Percentiles rank a stretch among this genome's conserved stretches.
Evolutionary conservation across 2,797 vertebrate species (phyloP).

Genomic region (Cirrhinus molitorella): DNA sequence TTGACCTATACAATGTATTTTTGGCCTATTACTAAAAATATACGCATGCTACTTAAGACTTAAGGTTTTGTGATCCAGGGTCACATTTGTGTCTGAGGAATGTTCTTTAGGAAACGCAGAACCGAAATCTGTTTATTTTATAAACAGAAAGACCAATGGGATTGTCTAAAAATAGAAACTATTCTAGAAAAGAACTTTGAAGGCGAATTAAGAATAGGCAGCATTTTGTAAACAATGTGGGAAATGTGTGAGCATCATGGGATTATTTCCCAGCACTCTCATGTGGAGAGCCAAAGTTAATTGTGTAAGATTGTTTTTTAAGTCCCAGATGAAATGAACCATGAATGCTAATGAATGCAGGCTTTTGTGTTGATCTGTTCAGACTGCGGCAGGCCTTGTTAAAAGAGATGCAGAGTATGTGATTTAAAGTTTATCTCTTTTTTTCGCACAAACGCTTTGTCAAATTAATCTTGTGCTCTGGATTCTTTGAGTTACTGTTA

Average conservation of each 20-base stretch:
- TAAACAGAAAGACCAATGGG: constrained; percentile 1
- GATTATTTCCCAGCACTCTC: constrained; percentile 34
- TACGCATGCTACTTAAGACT: too few species aligned
- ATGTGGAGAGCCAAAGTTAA: constrained; percentile 27
- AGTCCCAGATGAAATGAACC: constrained; percentile 63
- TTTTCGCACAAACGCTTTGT: not conserved
- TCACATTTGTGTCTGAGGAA: not conserved
- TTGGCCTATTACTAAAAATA: too few species aligned
- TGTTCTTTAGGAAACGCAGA: constrained; percentile 12
- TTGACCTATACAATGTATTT: too few species aligned
- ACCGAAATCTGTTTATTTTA: constrained; percentile 21
- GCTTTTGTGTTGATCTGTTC: constrained; percentile 66
- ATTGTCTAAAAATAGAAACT: constrained; percentile 44
- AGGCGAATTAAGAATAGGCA: constrained; percentile 1
- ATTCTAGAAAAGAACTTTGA: constrained; percentile 41
- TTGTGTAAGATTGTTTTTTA: constrained; percentile 58
- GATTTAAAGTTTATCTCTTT: not conserved
- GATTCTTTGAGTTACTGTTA: not conserved
- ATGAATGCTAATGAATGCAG: constrained; percentile 62
- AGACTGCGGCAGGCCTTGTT: not conserved
- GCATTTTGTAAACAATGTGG: constrained; percentile 36
- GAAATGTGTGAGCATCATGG: constrained; percentile 37
- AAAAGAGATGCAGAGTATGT: not conserved
- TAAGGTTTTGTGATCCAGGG: too few species aligned
- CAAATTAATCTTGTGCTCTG: not conserved